Percentiles rank a stretch among this genome's conserved stretches.
These are phyloP conservation scores for Murina feae DNA, from an alignment of 2,113 vertebrate species.

Conservation along the genomic window DNA sequence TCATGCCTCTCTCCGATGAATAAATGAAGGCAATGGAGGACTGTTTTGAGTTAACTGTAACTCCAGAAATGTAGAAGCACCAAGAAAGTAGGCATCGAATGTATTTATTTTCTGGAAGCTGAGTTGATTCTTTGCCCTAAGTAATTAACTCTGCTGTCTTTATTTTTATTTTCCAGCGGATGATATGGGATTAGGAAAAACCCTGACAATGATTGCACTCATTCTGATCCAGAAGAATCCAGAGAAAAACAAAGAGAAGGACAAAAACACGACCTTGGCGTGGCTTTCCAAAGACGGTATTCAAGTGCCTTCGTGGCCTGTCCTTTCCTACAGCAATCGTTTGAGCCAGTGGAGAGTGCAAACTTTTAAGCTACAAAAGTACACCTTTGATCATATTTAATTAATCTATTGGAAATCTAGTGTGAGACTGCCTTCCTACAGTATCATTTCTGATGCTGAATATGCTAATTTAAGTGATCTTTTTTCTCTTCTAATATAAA, in stretches of 20 bases:
- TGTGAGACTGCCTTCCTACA: neutral
- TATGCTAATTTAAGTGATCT: neutral
- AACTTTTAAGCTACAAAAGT: neutral
- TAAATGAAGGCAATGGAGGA: neutral
- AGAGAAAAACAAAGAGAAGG: constrained; percentile 76
- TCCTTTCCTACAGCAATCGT: neutral
- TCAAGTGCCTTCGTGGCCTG: neutral
- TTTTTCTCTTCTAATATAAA: neutral
- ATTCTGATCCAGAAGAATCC: constrained; percentile 86
- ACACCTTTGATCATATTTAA: neutral
- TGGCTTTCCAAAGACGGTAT: constrained; percentile 91
- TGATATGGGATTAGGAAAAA: constrained; percentile 98
- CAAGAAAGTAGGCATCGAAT: neutral
- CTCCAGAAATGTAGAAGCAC: neutral
- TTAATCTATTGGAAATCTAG: neutral
- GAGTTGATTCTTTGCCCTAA: neutral
- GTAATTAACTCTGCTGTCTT: neutral
- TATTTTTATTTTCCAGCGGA: constrained; percentile 84
- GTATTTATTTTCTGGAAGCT: neutral
- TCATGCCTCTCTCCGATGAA: neutral
- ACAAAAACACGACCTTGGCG: constrained; percentile 61
- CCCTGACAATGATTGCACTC: constrained; percentile 93
- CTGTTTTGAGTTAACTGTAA: neutral
- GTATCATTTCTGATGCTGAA: neutral
- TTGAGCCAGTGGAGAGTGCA: neutral